Conservation (phyloP, 2,797 vertebrate genomes). For the Podarcis siculus region DNA sequence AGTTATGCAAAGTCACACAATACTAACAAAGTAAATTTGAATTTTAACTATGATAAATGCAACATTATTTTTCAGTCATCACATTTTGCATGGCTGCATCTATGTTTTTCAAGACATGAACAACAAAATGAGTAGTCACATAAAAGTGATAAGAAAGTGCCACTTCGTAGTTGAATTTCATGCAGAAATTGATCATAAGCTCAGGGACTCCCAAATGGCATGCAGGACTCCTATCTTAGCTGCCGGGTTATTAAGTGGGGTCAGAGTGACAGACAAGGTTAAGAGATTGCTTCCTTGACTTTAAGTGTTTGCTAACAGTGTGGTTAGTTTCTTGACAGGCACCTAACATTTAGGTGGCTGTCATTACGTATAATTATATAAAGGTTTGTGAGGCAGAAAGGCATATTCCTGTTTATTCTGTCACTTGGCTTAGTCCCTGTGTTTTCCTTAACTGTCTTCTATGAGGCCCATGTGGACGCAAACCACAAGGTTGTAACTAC, state of each 20-base stretch:
- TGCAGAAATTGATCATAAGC: neutral
- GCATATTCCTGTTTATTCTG: constrained; percentile 7
- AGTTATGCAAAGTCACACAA: neutral
- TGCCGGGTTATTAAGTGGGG: neutral
- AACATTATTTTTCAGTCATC: neutral
- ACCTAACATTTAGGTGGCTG: neutral
- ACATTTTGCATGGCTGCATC: neutral
- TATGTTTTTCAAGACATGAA: neutral
- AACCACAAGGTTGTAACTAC: constrained; percentile 87
- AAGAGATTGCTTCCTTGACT: neutral
- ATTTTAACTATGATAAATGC: neutral
- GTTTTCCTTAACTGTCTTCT: constrained; percentile 73
- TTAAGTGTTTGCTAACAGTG: neutral
- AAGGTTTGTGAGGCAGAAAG: neutral
- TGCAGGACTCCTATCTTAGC: neutral
- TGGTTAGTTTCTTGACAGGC: neutral
- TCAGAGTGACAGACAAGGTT: neutral
- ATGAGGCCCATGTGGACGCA: constrained; percentile 85
- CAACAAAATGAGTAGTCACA: neutral
- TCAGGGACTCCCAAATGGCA: neutral
- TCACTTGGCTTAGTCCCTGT: neutral
- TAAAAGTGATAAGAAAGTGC: neutral
- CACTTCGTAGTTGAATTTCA: neutral
- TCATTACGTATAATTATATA: neutral
- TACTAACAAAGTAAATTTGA: neutral